Evolutionary conservation across 2,113 vertebrate genomes (phyloP), one percentile per base, ranked within the genome.

Genomic region (Paramisgurnus dabryanus): DNA sequence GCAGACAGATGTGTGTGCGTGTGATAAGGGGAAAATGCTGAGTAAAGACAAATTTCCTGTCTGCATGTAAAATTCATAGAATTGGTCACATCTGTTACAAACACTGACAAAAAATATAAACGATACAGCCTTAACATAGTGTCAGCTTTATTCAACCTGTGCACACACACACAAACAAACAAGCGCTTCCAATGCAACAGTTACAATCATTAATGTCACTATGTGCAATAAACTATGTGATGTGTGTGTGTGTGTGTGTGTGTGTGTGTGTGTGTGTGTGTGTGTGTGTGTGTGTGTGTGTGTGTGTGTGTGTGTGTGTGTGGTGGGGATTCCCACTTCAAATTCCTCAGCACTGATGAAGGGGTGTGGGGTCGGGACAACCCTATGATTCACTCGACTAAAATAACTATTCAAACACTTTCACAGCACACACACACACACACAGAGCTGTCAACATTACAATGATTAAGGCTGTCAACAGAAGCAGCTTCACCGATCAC

Each of bases 261-360:
- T 18, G 45, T 70, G 55, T 64, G 78, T 71, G 57, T 63, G 55
- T 71, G 67, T 63, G 3, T 34, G 22, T 1, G 22, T 22, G 22
- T 34, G 3, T 34, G 79, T 60, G 64, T 67, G 50, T 57, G 41
- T 67, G 57, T 64, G 41, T 45, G 10, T 12, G 11, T 53, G 12
- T 53, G 49, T 50, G 49, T 50, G 45, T 40, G 49, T 22, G 9
- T 61, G 55, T 39, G 43, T 7, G 61, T 4, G 17, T 71, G 0
- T 45, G 15, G 43, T 45, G 49, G 55, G 49, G 67, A 72, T 77
- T 66, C 67, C 65, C 17, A 41, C 27, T 18, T 47, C 60, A 76
- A 22, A 77, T 79, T 40, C 76, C 76, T 60, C 50, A 79, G 43
- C 43, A 60, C 40, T 79, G 58, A 79, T 70, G 66, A 27, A 6